These are phyloP conservation scores for Limonius californicus DNA, from an alignment of 1,140 invertebrate genomes.

Conservation along the genomic window DNA sequence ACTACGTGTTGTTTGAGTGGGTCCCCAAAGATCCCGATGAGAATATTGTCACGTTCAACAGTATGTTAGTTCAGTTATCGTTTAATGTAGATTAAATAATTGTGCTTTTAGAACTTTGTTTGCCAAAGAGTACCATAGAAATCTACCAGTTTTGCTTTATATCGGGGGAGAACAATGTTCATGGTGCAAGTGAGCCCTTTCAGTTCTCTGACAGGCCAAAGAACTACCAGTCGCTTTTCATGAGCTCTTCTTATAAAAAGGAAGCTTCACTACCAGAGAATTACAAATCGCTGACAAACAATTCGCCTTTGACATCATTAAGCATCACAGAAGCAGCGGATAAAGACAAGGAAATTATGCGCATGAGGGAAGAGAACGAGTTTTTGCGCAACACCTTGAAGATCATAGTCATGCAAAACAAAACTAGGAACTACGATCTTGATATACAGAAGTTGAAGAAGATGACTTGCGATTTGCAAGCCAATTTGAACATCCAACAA, in stretches of 20 bases:
- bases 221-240: neutral
- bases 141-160: conserved; percentile 41
- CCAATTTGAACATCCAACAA: conserved; percentile 23
- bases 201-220: conserved; percentile 22
- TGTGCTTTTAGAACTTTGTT: conserved; percentile 28
- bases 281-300: conserved; percentile 18
- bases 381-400: conserved; percentile 26
- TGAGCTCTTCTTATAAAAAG: neutral
- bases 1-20: conserved; percentile 39
- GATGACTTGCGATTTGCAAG: conserved; percentile 20
- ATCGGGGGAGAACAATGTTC: conserved; percentile 32
- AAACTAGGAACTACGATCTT: conserved; percentile 27
- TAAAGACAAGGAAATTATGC: conserved; percentile 25
- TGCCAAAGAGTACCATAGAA: conserved; percentile 32
- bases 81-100: neutral
- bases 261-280: neutral
- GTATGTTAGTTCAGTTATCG: conserved; percentile 25
- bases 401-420: conserved; percentile 18
- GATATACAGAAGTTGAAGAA: conserved; percentile 30
- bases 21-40: conserved; percentile 19
- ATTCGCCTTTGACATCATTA: neutral
- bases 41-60: conserved; percentile 25
- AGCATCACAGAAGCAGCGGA: neutral
- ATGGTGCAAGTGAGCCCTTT: conserved; percentile 36
- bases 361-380: conserved; percentile 31